phyloP scores from a whole-genome alignment of 2,888 invertebrate species.

The Exocentrus adspersus region DNA sequence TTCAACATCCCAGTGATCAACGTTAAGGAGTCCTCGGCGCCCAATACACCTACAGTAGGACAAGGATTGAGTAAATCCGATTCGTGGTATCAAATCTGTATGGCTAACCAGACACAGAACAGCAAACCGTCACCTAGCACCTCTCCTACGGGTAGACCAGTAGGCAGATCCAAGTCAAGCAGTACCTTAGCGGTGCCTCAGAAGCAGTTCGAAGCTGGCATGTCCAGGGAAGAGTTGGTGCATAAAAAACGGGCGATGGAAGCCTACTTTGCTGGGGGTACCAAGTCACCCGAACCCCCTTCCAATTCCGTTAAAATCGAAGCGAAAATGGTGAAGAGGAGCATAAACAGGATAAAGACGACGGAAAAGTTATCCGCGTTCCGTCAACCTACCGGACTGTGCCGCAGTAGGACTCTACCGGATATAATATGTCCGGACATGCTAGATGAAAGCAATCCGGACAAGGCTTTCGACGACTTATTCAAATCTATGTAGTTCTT shows the following conservation, averaged over 20 bases:
- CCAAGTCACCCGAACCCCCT: conserved; percentile 60
- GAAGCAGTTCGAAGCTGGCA: conserved; percentile 84
- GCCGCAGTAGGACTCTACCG: conserved; percentile 82
- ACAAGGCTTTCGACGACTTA: conserved; percentile 88
- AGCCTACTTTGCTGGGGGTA: conserved; percentile 72
- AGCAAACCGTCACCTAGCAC: conserved; percentile 56
- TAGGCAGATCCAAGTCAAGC: conserved; percentile 75
- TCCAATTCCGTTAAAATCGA: conserved; percentile 32
- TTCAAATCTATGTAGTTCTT: conserved; percentile 67
- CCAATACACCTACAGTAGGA: conserved; percentile 51
- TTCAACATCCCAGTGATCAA: conserved; percentile 61
- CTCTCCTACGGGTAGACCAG: conserved; percentile 40
- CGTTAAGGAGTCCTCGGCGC: conserved; percentile 45
- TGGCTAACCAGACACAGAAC: conserved; percentile 39
- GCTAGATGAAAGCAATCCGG: conserved; percentile 83
- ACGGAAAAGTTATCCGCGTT: conserved; percentile 65
- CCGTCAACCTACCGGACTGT: conserved; percentile 65
- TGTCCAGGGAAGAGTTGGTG: conserved; percentile 72
- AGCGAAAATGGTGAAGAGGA: conserved; percentile 49
- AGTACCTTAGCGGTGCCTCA: conserved; percentile 76
- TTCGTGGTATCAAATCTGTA: conserved; percentile 80
- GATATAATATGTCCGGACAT: conserved; percentile 73
- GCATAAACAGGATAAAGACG: conserved; percentile 65
- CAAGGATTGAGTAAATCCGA: conserved; percentile 75
- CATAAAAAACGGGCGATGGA: conserved; percentile 79